Conservation (phyloP, 2,113 vertebrate species). For the Chloebia gouldiae region DNA sequence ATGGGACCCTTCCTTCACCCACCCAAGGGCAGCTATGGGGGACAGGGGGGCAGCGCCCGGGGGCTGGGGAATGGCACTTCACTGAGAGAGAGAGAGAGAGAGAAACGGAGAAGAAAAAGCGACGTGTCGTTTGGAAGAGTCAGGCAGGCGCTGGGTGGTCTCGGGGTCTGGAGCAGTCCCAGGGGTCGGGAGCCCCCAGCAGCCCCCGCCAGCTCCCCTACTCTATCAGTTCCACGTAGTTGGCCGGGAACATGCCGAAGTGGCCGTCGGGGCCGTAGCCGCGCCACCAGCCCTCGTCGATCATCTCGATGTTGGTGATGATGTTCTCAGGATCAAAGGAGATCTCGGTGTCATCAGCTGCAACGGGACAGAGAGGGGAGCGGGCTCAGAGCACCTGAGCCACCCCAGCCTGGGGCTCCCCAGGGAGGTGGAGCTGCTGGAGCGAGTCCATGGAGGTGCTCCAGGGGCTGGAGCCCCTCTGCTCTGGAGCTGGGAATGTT, state of each 20-base stretch:
- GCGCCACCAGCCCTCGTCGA: conserved; percentile 98
- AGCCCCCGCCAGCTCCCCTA: background rate
- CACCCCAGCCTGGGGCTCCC: background rate
- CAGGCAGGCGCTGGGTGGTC: background rate
- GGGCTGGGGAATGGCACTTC: conserved; percentile 17
- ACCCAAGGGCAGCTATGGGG: background rate
- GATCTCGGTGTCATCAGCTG: conserved; percentile 95
- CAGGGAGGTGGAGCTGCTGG: background rate
- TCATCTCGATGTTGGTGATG: conserved; percentile 95
- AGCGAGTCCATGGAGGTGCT: background rate
- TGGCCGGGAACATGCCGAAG: conserved; percentile 97
- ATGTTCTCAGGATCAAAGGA: conserved; percentile 95
- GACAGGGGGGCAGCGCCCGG: background rate
- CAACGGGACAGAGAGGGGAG: background rate
- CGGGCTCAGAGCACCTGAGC: background rate
- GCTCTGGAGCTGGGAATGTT: too few species aligned
- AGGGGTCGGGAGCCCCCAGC: background rate
- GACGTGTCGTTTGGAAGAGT: background rate
- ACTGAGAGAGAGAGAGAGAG: background rate
- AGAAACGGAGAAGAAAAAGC: background rate
- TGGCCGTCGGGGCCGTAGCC: conserved; percentile 84
- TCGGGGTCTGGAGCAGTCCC: background rate
- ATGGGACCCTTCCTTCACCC: background rate
- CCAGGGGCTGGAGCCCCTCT: background rate
- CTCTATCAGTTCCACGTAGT: conserved; percentile 88